Evolutionary conservation across 2,888 invertebrate species (phyloP).

Genomic region (Tetheella fluctuosa): DNA sequence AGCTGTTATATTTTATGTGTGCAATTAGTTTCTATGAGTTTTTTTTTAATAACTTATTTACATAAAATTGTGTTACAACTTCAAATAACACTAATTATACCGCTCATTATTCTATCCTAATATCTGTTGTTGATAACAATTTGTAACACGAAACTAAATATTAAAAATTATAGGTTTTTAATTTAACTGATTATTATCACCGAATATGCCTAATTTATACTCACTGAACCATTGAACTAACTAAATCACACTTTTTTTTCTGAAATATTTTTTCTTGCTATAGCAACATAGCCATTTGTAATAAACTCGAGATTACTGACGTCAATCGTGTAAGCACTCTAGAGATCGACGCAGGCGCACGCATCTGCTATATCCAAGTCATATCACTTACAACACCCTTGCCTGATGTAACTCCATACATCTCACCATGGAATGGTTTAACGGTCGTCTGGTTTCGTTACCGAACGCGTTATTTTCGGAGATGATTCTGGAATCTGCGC

Average conservation of each 20-base stretch:
- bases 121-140: neutral
- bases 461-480: conserved; percentile 71
- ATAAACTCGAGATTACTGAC: conserved; percentile 28
- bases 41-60: neutral
- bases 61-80: neutral
- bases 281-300: conserved; percentile 16
- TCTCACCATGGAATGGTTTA: conserved; percentile 58
- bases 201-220: neutral
- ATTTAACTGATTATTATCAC: neutral
- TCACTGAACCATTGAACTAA: no score
- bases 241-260: neutral
- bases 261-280: neutral
- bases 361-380: conserved; percentile 38
- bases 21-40: neutral
- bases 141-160: neutral
- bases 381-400: conserved; percentile 16
- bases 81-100: neutral
- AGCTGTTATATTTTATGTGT: conserved; percentile 24
- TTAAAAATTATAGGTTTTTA: neutral
- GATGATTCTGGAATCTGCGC: conserved; percentile 75
- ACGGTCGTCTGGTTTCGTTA: conserved; percentile 61
- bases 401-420: conserved; percentile 40
- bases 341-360: conserved; percentile 21
- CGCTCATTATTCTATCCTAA: neutral
- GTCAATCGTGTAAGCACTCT: conserved; percentile 25